Evolutionary conservation across 2,888 invertebrate species (phyloP).

Genomic region (Hedychridium roseum): DNA sequence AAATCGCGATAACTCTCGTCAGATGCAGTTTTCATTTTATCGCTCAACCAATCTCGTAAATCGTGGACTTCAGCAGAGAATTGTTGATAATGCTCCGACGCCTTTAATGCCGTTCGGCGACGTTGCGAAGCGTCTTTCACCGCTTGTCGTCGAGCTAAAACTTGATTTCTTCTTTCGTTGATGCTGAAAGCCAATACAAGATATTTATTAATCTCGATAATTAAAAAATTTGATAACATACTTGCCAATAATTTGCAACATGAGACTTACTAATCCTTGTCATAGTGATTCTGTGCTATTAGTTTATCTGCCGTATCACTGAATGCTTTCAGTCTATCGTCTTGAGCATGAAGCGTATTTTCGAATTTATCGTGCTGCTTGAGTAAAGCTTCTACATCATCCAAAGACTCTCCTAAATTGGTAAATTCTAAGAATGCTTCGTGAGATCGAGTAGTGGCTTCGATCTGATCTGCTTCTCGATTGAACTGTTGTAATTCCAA

Average conservation of each 20-base stretch:
- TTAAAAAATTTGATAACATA: no score
- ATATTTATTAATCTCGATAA: neutral
- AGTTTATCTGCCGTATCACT: constrained; percentile 84
- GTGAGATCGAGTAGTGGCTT: constrained; percentile 93
- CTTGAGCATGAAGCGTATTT: constrained; percentile 90
- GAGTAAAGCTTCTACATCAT: constrained; percentile 89
- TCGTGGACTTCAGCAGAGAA: constrained; percentile 94
- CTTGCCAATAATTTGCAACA: no score
- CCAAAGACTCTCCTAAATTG: constrained; percentile 86
- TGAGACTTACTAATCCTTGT: constrained; percentile 74
- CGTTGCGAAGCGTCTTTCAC: constrained; percentile 80
- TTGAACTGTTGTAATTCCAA: constrained; percentile 91
- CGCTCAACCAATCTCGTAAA: constrained; percentile 87
- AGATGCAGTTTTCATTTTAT: constrained; percentile 89
- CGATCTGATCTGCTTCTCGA: constrained; percentile 96
- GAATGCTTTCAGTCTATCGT: constrained; percentile 86
- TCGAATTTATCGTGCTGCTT: constrained; percentile 95
- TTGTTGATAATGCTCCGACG: constrained; percentile 89
- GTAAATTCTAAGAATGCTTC: constrained; percentile 91
- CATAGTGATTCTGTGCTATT: constrained; percentile 81
- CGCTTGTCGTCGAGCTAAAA: constrained; percentile 75
- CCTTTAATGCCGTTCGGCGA: constrained; percentile 78
- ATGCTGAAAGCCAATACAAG: constrained; percentile 66
- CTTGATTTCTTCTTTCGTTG: constrained; percentile 76
- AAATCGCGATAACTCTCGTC: constrained; percentile 94